Evolutionary conservation across 1,140 invertebrate species (phyloP).

Genomic region (Diabrotica virgifera): DNA sequence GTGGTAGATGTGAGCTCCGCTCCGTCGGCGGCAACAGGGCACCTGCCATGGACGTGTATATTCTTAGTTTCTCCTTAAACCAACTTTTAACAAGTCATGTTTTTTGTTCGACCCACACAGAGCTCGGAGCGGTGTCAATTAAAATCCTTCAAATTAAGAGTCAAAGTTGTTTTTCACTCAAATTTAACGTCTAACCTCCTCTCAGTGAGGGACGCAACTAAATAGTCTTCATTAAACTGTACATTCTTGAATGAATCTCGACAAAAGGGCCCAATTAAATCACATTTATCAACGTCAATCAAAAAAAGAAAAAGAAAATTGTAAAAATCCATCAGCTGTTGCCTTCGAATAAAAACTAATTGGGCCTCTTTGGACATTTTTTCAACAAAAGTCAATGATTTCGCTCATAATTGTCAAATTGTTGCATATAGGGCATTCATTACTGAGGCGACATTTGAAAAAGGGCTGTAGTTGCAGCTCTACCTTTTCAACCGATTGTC

Average conservation of each 20-base stretch:
- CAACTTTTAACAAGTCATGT: not conserved
- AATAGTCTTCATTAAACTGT: slow-evolving; percentile 13
- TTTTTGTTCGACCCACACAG: not conserved
- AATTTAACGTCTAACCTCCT: not conserved
- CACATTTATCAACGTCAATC: slow-evolving; percentile 17
- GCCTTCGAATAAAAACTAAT: slow-evolving; percentile 18
- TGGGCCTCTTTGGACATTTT: slow-evolving; percentile 15
- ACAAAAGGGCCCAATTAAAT: slow-evolving; percentile 15
- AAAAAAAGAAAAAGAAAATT: slow-evolving; percentile 1
- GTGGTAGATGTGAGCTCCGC: too few relatives aligned
- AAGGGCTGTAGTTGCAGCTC: slow-evolving; percentile 12
- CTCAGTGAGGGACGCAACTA: slow-evolving; percentile 5
- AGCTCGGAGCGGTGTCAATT: not conserved
- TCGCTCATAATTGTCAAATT: slow-evolving; percentile 16
- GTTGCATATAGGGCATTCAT: slow-evolving; percentile 22
- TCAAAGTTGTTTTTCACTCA: slow-evolving; percentile 5
- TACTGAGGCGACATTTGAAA: slow-evolving; percentile 11
- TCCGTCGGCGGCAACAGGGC: too few relatives aligned
- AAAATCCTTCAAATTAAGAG: not conserved
- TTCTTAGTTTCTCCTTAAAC: too few relatives aligned
- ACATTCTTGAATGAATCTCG: slow-evolving; percentile 11
- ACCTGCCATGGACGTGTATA: too few relatives aligned
- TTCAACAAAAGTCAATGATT: slow-evolving; percentile 19
- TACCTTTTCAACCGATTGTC: slow-evolving; percentile 15
- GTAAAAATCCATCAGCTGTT: slow-evolving; percentile 16